Evolutionary conservation across 2,113 vertebrate genomes (phyloP), one percentile per base, ranked within the genome.

Genomic region (Nerophis ophidion): DNA sequence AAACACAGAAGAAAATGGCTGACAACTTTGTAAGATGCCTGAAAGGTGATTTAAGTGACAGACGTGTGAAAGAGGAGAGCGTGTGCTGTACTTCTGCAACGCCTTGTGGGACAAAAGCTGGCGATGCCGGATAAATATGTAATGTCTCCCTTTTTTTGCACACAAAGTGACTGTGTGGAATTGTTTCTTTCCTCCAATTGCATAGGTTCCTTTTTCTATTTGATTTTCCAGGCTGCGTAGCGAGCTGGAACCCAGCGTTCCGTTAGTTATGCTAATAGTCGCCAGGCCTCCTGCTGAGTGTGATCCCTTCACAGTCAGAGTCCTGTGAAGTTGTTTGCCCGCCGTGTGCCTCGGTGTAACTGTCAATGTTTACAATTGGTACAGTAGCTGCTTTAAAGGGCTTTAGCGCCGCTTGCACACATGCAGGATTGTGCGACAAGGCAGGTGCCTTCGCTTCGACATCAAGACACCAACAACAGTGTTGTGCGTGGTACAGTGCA

Each of bases 201-300:
- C 16, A 1, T 34, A 14, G 65, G 57, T 75, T 75, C 52, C 57
- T 65, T 80, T 79, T 69, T 76, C 63, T 57, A 26, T 71, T 61
- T 70, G 75, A 73, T 80, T 79, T 55, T 17, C 66, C 53, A 48
- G 62, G 48, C 26, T 61, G 53, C 16, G 45, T 13, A 38, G 36
- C 36, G 3, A 42, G 35, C 14, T 10, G 35, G 70, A 3, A 5
- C 60, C 33, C 63, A 81, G 72, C 72, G 53, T 80, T 87, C 75
- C 76, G 82, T 86, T 85, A 84, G 81, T 83, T 89, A 86, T 88
- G 81, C 75, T 86, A 85, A 87, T 81, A 87, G 80, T 80, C 75
- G 71, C 68, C 62, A 72, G 81, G 83, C 76, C 79, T 65, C 86
- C 84, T 42, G 61, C 68, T n/a, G 80, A 70, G 80, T 50, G 60